phyloP scores from a whole-genome alignment of 2,888 invertebrate species.

The Hypomecis atomaria region DNA sequence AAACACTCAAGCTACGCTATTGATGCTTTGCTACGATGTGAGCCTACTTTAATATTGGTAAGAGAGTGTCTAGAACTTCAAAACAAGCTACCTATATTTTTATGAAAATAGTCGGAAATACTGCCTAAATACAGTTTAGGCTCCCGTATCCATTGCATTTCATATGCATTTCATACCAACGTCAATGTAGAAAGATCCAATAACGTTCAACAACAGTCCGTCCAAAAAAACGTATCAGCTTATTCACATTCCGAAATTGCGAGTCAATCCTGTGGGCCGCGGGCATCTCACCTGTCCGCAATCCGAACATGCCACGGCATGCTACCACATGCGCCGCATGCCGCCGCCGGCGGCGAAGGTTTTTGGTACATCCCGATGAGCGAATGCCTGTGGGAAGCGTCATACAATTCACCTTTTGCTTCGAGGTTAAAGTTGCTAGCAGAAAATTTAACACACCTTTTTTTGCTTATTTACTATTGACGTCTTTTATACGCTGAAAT shows the following conservation, averaged over 20 bases:
- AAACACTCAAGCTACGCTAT: too few species aligned
- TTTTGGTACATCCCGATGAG: constrained; percentile 53
- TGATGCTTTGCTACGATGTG: too few species aligned
- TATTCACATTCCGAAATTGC: constrained; percentile 52
- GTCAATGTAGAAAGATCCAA: background rate
- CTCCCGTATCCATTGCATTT: too few species aligned
- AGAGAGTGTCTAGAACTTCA: too few species aligned
- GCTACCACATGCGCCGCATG: constrained; percentile 50
- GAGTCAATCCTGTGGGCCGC: constrained; percentile 54
- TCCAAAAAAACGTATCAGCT: constrained; percentile 5
- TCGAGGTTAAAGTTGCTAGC: constrained; percentile 32
- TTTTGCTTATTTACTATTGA: too few species aligned
- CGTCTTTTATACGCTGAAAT: too few species aligned
- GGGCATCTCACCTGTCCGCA: constrained; percentile 71
- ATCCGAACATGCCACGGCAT: constrained; percentile 61
- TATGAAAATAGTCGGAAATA: background rate
- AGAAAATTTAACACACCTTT: too few species aligned
- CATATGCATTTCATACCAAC: too few species aligned
- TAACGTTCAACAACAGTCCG: constrained; percentile 1
- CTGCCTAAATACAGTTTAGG: too few species aligned
- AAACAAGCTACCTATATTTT: too few species aligned
- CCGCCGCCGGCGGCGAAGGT: constrained; percentile 61
- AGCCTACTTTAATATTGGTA: too few species aligned
- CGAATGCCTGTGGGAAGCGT: constrained; percentile 54
- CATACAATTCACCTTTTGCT: constrained; percentile 53